Conservation (phyloP, 2,113 vertebrate genomes). For the Dipodomys ordii region DNA sequence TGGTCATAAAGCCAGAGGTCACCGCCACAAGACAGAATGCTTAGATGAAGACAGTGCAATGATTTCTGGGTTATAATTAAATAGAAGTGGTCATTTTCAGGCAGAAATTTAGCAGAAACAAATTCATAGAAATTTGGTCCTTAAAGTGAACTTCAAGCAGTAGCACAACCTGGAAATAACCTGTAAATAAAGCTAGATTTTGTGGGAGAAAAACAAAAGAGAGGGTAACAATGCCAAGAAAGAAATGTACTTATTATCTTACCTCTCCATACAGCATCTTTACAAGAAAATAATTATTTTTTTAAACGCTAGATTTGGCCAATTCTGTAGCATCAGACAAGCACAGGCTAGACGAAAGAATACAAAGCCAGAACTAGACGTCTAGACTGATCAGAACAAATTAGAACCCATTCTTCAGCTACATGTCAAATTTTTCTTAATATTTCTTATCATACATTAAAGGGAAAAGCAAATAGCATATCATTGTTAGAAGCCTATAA, state of each 20-base stretch:
- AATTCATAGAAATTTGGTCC: not conserved
- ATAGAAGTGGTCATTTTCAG: not conserved
- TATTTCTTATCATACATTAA: constrained; percentile 22
- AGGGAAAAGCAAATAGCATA: not conserved
- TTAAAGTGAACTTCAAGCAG: not conserved
- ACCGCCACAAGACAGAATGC: not conserved
- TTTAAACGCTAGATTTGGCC: too few species aligned
- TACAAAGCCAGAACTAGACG: not conserved
- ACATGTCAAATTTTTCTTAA: not conserved
- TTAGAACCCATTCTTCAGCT: not conserved
- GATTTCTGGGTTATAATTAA: not conserved
- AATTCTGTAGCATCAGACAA: not conserved
- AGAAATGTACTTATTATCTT: too few species aligned
- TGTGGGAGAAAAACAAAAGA: too few species aligned
- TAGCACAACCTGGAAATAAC: constrained; percentile 14
- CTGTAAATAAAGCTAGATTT: not conserved
- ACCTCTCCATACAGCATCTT: too few species aligned
- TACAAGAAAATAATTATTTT: too few species aligned
- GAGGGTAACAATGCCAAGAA: too few species aligned
- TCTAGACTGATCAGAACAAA: not conserved
- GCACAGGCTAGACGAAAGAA: not conserved
- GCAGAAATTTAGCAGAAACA: not conserved
- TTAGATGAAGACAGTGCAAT: not conserved
- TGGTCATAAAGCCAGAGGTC: not conserved
- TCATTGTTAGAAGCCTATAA: not conserved